A percentile compares a stretch with the other conserved stretches of the same genome.
Conservation (phyloP, 2,888 invertebrate genomes). For the Lysandra coridon region DNA sequence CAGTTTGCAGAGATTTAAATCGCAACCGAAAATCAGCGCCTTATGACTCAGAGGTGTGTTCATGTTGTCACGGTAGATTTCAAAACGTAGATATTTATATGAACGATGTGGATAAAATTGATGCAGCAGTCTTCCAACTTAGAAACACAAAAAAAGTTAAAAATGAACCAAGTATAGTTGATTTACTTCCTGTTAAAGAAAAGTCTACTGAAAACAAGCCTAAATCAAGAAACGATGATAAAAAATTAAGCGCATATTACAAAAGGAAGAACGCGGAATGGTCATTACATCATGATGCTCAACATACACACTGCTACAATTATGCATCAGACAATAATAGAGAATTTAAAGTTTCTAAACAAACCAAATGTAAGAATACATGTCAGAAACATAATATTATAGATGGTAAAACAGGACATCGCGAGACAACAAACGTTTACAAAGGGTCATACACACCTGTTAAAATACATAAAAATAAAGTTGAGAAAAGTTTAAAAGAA, state of each 20-base stretch:
- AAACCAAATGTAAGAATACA: conserved; percentile 13
- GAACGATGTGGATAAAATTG: conserved; percentile 37
- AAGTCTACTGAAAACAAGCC: conserved; percentile 45
- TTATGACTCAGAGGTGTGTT: conserved; percentile 56
- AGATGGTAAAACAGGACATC: background rate
- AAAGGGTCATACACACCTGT: conserved; percentile 41
- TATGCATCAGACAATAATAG: conserved; percentile 43
- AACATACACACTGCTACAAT: conserved; percentile 37
- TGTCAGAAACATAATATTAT: background rate
- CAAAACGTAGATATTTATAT: conserved; percentile 57
- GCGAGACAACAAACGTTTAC: conserved; percentile 44
- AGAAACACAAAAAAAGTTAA: conserved; percentile 47
- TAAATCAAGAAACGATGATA: conserved; percentile 46
- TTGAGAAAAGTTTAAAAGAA: conserved; percentile 39
- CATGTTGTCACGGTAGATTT: conserved; percentile 59
- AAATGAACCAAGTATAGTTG: conserved; percentile 64
- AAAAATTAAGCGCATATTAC: conserved; percentile 42
- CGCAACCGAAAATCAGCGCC: conserved; percentile 34
- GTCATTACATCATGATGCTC: conserved; percentile 49
- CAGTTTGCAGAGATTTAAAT: conserved; percentile 56
- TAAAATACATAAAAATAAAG: background rate
- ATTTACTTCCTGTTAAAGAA: conserved; percentile 66
- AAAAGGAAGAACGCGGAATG: conserved; percentile 37
- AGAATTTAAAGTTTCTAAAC: background rate
- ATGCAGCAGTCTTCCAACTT: conserved; percentile 38